These are phyloP conservation scores for Lasioglossum morio DNA, from an alignment of 2,888 invertebrate species.

Conservation along the genomic window DNA sequence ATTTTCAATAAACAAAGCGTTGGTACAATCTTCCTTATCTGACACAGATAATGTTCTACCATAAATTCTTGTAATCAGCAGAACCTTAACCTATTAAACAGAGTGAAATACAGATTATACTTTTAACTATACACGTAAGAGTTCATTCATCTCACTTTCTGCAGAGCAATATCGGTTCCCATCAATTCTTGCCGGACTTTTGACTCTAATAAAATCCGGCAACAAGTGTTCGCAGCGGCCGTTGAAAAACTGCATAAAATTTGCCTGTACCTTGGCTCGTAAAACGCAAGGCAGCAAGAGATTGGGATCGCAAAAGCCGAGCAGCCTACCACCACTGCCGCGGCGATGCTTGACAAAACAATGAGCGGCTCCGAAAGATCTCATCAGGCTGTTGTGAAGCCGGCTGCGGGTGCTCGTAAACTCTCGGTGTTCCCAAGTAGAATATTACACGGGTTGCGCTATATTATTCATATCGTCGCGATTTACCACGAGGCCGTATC, in stretches of 20 bases:
- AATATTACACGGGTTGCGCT: conserved; percentile 7
- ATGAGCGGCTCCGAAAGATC: conserved; percentile 17
- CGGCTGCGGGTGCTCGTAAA: conserved; percentile 18
- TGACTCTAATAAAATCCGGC: not conserved
- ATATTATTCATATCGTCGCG: conserved; percentile 34
- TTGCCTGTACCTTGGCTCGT: not conserved
- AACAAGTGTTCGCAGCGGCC: not conserved
- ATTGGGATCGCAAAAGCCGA: not conserved
- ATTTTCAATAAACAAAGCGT: not conserved
- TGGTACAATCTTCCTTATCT: not conserved
- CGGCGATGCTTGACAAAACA: conserved; percentile 16
- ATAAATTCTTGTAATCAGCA: not conserved
- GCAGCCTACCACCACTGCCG: not conserved
- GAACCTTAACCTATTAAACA: not conserved
- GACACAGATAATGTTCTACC: not conserved
- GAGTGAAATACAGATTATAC: not conserved
- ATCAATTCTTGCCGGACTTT: not conserved
- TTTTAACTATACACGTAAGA: not conserved
- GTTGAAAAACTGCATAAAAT: not conserved
- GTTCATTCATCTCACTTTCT: too few species aligned
- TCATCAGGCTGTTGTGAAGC: not conserved
- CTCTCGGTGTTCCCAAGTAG: not conserved
- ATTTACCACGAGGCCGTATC: not conserved
- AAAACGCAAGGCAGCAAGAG: not conserved
- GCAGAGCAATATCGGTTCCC: not conserved